phyloP scores from a whole-genome alignment of 1,140 invertebrate genomes.

The Trissolcus basalis region DNA sequence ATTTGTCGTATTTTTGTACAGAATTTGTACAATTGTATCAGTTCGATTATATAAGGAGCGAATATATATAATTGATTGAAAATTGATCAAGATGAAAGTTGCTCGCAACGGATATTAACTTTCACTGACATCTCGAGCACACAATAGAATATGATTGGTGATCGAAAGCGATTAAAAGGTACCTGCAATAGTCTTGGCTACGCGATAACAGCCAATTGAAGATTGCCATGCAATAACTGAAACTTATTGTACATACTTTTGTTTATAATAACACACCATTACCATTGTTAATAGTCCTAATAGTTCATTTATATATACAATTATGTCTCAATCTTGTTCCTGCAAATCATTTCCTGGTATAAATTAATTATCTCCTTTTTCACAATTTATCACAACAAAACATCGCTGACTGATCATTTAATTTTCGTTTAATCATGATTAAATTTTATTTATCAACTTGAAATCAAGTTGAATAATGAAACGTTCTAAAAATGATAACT shows the following conservation, averaged over 20 bases:
- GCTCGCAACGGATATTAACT: too few relatives aligned
- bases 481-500: too few relatives aligned
- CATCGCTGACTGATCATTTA: neutral
- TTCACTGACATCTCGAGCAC: constrained; percentile 29
- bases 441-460: too few relatives aligned
- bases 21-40: too few relatives aligned
- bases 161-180: constrained; percentile 41
- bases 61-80: constrained; percentile 30
- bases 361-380: too few relatives aligned
- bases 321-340: constrained; percentile 29
- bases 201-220: constrained; percentile 44
- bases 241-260: constrained; percentile 39
- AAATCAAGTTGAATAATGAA: too few relatives aligned
- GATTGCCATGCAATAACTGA: constrained; percentile 37
- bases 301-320: constrained; percentile 12
- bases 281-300: constrained; percentile 42
- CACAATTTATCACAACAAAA: constrained; percentile 3
- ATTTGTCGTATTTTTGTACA: too few relatives aligned
- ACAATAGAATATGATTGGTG: constrained; percentile 38
- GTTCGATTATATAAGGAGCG: too few relatives aligned
- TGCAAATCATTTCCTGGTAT: constrained; percentile 4
- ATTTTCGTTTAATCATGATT: too few relatives aligned
- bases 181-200: constrained; percentile 36
- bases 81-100: constrained; percentile 46
- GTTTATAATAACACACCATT: constrained; percentile 44